These are phyloP conservation scores for Taenaris catops DNA, from an alignment of 2,888 invertebrate genomes.

Conservation along the genomic window DNA sequence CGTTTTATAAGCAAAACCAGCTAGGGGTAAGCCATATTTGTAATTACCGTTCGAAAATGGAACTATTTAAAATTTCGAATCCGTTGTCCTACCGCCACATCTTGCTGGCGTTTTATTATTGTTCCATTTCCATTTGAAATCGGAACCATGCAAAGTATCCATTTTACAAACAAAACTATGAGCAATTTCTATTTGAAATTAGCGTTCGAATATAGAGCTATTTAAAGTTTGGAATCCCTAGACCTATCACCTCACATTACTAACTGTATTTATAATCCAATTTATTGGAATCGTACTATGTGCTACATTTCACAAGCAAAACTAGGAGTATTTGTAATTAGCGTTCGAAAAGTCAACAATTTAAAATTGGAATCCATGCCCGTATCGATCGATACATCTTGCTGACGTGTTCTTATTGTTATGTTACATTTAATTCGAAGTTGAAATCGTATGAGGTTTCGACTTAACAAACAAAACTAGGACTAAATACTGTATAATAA, in stretches of 20 bases:
- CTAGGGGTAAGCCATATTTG: constrained; percentile 71
- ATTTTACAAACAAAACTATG: constrained; percentile 17
- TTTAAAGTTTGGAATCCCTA: constrained; percentile 79
- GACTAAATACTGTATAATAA: too few relatives aligned
- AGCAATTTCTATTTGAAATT: constrained; percentile 70
- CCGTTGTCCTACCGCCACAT: constrained; percentile 74
- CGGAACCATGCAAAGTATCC: constrained; percentile 30
- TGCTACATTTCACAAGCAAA: too few relatives aligned
- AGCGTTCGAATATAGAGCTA: constrained; percentile 73
- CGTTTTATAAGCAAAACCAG: constrained; percentile 17
- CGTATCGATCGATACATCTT: too few relatives aligned
- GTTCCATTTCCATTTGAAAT: constrained; percentile 49
- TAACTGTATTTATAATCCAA: too few relatives aligned
- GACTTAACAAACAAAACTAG: too few relatives aligned
- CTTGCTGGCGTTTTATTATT: constrained; percentile 73
- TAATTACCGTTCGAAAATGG: constrained; percentile 69
- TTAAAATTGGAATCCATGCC: too few relatives aligned
- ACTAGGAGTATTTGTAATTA: too few relatives aligned
- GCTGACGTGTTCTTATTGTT: too few relatives aligned
- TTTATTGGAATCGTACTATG: too few relatives aligned
- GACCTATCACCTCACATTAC: constrained; percentile 73
- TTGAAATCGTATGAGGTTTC: too few relatives aligned
- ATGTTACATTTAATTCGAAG: too few relatives aligned
- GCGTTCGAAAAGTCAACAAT: too few relatives aligned
- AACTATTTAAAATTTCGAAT: constrained; percentile 80